Conservation (phyloP, 2,888 invertebrate species). For the Tricholauxania praeusta region DNA sequence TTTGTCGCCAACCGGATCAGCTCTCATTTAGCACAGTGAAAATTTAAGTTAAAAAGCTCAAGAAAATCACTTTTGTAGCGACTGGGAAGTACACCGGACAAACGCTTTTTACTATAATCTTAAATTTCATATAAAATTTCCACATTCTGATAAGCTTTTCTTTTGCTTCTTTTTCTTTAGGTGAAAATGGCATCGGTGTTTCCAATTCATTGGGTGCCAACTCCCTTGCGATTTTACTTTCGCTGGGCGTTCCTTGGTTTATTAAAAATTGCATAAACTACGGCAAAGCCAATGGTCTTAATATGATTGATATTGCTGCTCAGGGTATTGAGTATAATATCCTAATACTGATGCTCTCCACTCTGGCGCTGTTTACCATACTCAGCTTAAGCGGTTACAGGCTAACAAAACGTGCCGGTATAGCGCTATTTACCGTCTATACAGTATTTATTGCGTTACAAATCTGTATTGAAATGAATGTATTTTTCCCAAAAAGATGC, state of each 20-base stretch:
- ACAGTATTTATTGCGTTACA: conserved; percentile 79
- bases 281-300: conserved; percentile 60
- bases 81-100: too few species aligned
- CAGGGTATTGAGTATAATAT: conserved; percentile 86
- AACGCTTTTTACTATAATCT: background rate
- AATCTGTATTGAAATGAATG: conserved; percentile 82
- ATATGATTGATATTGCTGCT: conserved; percentile 77
- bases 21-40: too few species aligned
- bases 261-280: conserved; percentile 76
- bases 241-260: conserved; percentile 88
- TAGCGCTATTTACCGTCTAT: conserved; percentile 76
- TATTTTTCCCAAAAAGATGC: conserved; percentile 70
- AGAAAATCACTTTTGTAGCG: too few species aligned
- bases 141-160: background rate
- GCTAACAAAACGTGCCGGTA: conserved; percentile 78
- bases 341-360: conserved; percentile 81
- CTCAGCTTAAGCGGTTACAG: conserved; percentile 78
- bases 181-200: conserved; percentile 87
- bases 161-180: conserved; percentile 68
- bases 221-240: conserved; percentile 85
- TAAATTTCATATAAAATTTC: background rate
- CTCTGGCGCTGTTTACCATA: conserved; percentile 76
- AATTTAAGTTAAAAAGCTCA: too few species aligned
- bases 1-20: too few species aligned
- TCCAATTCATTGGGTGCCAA: conserved; percentile 90